These are phyloP conservation scores for Anser cygnoides DNA, from an alignment of 2,113 vertebrate genomes.

Conservation along the genomic window DNA sequence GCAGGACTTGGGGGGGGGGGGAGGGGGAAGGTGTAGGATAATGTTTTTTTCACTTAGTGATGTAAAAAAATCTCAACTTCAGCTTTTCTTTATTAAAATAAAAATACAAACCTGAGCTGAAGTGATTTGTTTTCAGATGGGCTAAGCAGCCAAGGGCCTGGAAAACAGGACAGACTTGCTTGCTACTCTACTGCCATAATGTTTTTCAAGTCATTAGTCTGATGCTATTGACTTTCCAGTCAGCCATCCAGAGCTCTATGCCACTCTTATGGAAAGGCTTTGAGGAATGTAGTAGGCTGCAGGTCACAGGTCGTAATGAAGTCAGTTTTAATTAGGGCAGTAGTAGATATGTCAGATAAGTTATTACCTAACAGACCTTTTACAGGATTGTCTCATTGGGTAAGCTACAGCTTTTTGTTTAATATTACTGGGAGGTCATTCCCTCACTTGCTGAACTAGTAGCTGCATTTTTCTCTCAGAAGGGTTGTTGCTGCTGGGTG, in stretches of 20 bases:
- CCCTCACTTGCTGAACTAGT: background rate
- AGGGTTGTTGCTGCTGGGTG: background rate
- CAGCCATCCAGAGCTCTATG: background rate
- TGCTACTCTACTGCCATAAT: background rate
- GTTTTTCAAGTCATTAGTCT: background rate
- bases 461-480: accelerated
- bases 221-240: background rate
- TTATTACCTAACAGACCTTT: background rate
- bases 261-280: background rate
- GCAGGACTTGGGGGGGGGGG: background rate
- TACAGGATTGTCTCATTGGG: background rate
- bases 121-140: background rate
- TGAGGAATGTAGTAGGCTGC: background rate
- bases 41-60: background rate
- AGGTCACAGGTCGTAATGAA: background rate
- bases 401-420: background rate
- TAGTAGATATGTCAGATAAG: background rate
- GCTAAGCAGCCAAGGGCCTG: background rate
- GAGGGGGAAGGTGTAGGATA: background rate
- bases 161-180: background rate
- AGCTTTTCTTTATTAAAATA: too few species aligned
- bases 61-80: background rate
- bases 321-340: background rate
- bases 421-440: background rate
- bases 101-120: background rate